Evolutionary conservation across 2,888 invertebrate species (phyloP).

Genomic region (Tipula confusa): DNA sequence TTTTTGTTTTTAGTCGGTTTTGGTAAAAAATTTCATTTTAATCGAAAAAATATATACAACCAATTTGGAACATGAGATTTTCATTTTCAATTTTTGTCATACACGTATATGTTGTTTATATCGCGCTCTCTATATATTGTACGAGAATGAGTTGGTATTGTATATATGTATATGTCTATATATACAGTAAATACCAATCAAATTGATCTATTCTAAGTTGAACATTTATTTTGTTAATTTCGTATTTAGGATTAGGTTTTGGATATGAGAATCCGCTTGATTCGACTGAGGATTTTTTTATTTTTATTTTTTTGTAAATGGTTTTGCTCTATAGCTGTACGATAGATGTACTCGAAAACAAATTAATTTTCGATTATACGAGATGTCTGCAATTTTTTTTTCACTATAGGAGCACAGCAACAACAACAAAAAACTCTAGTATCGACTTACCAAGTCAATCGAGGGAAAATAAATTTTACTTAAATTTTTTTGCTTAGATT

Average conservation of each 20-base stretch:
- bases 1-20: background rate
- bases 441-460: background rate
- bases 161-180: background rate
- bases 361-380: constrained; percentile 20
- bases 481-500: background rate
- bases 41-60: constrained; percentile 7
- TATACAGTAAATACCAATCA: background rate
- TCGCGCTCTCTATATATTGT: background rate
- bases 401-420: background rate
- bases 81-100: constrained; percentile 3
- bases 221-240: constrained; percentile 9
- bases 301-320: too few species aligned
- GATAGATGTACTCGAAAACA: background rate
- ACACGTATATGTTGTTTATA: background rate
- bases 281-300: background rate
- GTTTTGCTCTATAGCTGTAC: background rate
- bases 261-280: background rate
- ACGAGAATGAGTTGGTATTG: background rate
- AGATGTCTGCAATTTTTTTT: background rate
- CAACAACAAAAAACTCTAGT: background rate
- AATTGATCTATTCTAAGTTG: constrained; percentile 20
- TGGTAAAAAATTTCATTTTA: background rate
- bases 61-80: constrained; percentile 20
- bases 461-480: background rate
- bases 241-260: background rate